Percentiles rank a stretch among this genome's conserved stretches.
phyloP scores from a whole-genome alignment of 1,140 invertebrate species.

The Phocides pigmalion region DNA sequence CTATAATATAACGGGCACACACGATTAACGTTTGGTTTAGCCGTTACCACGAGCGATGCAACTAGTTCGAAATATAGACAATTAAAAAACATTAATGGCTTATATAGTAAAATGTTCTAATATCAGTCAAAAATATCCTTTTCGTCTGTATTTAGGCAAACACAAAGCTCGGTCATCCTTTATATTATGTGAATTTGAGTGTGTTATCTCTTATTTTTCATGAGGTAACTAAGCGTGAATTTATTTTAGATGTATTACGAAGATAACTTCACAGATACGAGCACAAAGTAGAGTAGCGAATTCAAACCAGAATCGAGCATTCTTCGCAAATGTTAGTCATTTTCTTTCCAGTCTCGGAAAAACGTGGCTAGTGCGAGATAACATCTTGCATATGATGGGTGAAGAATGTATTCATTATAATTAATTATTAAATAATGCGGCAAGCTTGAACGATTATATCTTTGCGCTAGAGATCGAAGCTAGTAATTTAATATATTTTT shows the following conservation, averaged over 20 bases:
- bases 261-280: background rate
- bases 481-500: conserved; percentile 1
- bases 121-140: too few species aligned
- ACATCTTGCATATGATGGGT: background rate
- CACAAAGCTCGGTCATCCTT: too few species aligned
- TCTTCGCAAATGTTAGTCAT: background rate
- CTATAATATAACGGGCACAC: too few species aligned
- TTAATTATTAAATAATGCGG: conserved; percentile 1
- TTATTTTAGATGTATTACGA: background rate
- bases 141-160: too few species aligned
- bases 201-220: too few species aligned
- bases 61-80: too few species aligned
- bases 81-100: too few species aligned
- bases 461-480: background rate
- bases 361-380: conserved; percentile 6
- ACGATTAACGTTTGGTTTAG: too few species aligned
- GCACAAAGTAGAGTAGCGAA: background rate
- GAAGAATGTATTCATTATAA: conserved; percentile 8
- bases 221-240: background rate
- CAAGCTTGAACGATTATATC: background rate
- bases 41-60: too few species aligned
- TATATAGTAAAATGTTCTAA: too few species aligned
- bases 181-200: too few species aligned
- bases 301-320: background rate
- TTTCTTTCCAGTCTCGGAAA: background rate